Conservation (phyloP, 1,140 invertebrate genomes). For the Heliconius nattereri region DNA sequence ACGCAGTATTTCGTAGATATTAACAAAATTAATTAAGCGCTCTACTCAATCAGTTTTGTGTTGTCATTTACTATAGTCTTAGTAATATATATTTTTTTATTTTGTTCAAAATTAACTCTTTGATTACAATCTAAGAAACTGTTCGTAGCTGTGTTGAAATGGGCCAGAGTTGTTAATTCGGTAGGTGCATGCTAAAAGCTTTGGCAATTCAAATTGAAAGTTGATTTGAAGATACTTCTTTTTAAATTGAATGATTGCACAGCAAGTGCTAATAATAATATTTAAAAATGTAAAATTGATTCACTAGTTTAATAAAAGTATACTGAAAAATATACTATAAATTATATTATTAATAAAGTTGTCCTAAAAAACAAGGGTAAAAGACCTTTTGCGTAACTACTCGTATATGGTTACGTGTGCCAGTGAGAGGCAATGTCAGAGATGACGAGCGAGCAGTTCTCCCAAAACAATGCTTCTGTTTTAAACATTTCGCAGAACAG, state of each 20-base stretch:
- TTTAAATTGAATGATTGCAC: conserved; percentile 8
- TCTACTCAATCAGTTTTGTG: no score
- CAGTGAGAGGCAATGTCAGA: conserved; percentile 79
- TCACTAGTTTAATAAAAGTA: no score
- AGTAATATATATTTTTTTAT: neutral
- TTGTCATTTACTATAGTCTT: no score
- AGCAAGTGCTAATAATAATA: conserved; percentile 54
- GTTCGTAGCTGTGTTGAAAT: conserved; percentile 24
- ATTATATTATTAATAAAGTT: conserved; percentile 73
- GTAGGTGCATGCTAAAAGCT: conserved; percentile 55
- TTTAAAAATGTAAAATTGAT: no score
- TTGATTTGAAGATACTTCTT: conserved; percentile 37
- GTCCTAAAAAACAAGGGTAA: conserved; percentile 79
- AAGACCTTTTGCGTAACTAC: conserved; percentile 76
- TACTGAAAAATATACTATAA: conserved; percentile 57
- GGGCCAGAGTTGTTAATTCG: conserved; percentile 30
- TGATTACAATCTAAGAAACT: conserved; percentile 10
- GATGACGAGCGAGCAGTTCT: conserved; percentile 62
- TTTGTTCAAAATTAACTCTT: neutral
- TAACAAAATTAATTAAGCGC: no score
- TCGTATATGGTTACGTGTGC: conserved; percentile 63
- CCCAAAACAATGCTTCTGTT: conserved; percentile 48
- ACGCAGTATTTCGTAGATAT: no score
- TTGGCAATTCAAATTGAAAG: conserved; percentile 57
- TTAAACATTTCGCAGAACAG: conserved; percentile 33